Percentiles rank a stretch among this genome's conserved stretches.
Conservation (phyloP, 2,113 vertebrate genomes). For the Ictidomys tridecemlineatus region DNA sequence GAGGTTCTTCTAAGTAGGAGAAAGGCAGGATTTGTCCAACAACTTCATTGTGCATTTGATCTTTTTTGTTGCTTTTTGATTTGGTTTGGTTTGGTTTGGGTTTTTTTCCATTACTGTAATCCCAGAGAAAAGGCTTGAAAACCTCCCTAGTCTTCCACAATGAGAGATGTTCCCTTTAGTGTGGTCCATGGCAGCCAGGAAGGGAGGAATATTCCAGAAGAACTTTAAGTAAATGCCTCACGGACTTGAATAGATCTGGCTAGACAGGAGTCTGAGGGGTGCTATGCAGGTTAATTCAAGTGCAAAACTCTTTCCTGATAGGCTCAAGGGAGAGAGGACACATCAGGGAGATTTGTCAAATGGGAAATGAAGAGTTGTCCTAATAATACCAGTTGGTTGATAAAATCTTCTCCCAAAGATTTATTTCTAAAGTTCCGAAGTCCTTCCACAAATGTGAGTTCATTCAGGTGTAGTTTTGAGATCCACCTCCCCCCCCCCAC, state of each 20-base stretch:
- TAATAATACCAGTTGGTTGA: not conserved
- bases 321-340: not conserved
- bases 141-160: not conserved
- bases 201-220: slow-evolving; percentile 38
- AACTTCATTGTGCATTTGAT: not conserved
- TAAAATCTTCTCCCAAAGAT: not conserved
- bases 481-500: accelerated
- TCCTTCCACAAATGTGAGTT: not conserved
- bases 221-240: not conserved
- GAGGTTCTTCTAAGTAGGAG: not conserved
- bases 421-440: slow-evolving; percentile 11
- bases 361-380: not conserved
- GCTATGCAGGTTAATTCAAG: not conserved
- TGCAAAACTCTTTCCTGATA: not conserved
- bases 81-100: not conserved
- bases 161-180: not conserved
- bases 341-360: not conserved
- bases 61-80: not conserved
- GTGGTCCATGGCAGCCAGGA: not conserved
- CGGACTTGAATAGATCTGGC: not conserved
- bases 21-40: not conserved
- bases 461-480: not conserved
- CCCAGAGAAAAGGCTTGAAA: not conserved
- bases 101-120: not conserved
- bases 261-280: not conserved